Percentiles rank a stretch among this genome's conserved stretches.
Conservation (phyloP, 1,140 invertebrate genomes). For the Asbolus verrucosus region DNA sequence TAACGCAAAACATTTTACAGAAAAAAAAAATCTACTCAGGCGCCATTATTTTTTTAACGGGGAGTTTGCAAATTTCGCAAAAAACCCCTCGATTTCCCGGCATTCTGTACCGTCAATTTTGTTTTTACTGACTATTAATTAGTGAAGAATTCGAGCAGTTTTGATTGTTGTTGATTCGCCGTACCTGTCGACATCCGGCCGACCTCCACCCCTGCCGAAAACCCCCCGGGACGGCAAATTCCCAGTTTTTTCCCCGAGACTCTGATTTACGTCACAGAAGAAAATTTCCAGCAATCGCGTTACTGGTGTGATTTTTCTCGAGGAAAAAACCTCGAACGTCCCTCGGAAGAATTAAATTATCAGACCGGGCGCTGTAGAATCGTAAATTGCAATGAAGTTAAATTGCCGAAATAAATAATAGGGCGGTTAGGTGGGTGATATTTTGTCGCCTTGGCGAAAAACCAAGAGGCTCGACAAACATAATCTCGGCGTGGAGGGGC, state of each 20-base stretch:
- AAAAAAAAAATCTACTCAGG: no score
- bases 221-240: background rate
- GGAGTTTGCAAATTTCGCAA: no score
- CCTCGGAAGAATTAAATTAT: constrained; percentile 29
- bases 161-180: no score
- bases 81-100: no score
- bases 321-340: constrained; percentile 25
- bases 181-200: no score
- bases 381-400: constrained; percentile 45
- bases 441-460: constrained; percentile 39
- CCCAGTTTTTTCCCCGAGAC: background rate
- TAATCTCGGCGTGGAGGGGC: constrained; percentile 41
- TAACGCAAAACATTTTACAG: no score
- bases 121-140: no score
- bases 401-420: constrained; percentile 45
- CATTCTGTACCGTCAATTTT: no score
- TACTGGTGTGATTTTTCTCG: constrained; percentile 27
- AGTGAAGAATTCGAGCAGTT: no score
- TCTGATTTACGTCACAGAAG: constrained; percentile 31
- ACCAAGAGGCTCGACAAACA: constrained; percentile 9
- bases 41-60: no score
- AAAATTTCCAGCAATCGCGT: constrained; percentile 33
- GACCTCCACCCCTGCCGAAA: no score
- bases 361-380: constrained; percentile 30
- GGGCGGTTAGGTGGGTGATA: constrained; percentile 35